These are phyloP conservation scores for Mamestra brassicae DNA, from an alignment of 2,888 invertebrate genomes.

Conservation along the genomic window DNA sequence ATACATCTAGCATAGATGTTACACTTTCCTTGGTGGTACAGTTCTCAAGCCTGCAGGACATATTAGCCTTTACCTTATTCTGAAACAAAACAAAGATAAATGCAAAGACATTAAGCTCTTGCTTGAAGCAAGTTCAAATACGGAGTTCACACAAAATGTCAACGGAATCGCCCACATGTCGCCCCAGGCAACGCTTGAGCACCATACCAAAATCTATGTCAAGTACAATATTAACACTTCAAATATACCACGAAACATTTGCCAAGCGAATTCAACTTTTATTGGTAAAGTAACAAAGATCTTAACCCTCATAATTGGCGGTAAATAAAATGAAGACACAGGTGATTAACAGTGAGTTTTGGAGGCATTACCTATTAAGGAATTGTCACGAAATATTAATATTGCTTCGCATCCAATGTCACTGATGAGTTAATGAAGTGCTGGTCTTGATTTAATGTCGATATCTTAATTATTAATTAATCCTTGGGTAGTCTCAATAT, in stretches of 20 bases:
- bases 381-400: conserved; percentile 74
- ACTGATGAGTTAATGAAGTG: conserved; percentile 47
- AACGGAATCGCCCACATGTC: conserved; percentile 74
- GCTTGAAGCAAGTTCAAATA: conserved; percentile 65
- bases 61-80: conserved; percentile 6
- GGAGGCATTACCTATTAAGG: conserved; percentile 69
- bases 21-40: neutral
- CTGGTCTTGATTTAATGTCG: conserved; percentile 38
- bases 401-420: conserved; percentile 56
- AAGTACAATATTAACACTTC: conserved; percentile 72
- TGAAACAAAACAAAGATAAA: conserved; percentile 45
- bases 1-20: neutral
- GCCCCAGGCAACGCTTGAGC: conserved; percentile 70
- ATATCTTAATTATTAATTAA: conserved; percentile 52
- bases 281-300: conserved; percentile 14
- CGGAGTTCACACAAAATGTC: conserved; percentile 69
- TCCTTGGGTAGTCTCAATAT: conserved; percentile 3
- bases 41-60: neutral
- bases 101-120: conserved; percentile 47
- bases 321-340: conserved; percentile 42
- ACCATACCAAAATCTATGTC: conserved; percentile 78
- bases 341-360: conserved; percentile 67
- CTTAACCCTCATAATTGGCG: neutral
- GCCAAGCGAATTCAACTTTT: conserved; percentile 40
- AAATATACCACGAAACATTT: conserved; percentile 11